Base-by-base conservation (phyloP, 2,113 vertebrate species). In the Amphiprion percula region DNA sequence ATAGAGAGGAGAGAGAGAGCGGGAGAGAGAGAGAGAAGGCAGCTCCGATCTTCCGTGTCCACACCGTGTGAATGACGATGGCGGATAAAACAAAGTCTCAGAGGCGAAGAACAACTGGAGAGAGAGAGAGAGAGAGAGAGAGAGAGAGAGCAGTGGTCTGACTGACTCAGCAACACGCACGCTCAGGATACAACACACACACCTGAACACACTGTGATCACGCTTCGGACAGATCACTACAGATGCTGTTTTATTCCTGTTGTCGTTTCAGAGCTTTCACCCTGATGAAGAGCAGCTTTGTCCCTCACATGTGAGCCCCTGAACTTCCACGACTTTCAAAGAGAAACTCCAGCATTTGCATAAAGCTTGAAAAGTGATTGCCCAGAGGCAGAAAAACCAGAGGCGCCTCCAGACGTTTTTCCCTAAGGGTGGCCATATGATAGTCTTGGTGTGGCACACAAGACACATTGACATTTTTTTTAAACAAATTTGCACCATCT, bases 91-190 rank as follows among this genome's bases (percentile, higher is more conserved):
- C 55, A 79, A 77, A 89, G 75, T 82, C 39, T 75, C 66, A 30
- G 52, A n/a, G 73, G 56, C 50, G 68, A 73, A 75, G 33, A 71
- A 68, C 62, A 83, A 58, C 53, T 72, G 71, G 70, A 59, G n/a
- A 49, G 50, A 66, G 71, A 72, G 68, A 44, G 74, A 62, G 62
- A 19, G 74, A 62, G 63, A 56, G 63, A 46, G 66, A 44, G 82
- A 12, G 56, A 56, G 61, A 47, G 14, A 65, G 33, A 41, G 55
- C 15, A 77, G 61, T 41, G 83, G 81, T 76, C 69, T 72, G 90
- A 78, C 92, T 95, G 94, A 94, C 93, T 94, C 94, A 95, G 94
- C 93, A 94, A 39, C 70, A 46, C 74, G 73, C 85, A 85, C 79
- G 64, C 83, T 64, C 33, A 16, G 10, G 66, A 62, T 15, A 56